These are phyloP conservation scores for Silurus glanis DNA, from an alignment of 2,113 vertebrate species.

Conservation along the genomic window DNA sequence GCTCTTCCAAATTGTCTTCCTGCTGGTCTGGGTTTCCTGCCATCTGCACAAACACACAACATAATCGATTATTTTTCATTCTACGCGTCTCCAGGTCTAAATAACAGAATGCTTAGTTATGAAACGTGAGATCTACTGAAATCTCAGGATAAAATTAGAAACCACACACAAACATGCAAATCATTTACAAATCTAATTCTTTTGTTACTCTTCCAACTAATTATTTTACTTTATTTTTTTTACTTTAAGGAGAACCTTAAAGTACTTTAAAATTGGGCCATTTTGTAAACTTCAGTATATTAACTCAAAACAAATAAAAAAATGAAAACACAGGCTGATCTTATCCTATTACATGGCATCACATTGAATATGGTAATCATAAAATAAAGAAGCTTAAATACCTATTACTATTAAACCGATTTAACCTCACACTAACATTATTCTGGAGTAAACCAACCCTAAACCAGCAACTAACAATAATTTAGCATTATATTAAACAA, in stretches of 20 bases:
- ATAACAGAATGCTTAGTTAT: too few species aligned
- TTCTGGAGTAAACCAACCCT: background rate
- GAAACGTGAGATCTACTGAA: background rate
- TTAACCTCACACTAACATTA: background rate
- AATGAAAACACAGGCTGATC: background rate
- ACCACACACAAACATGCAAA: too few species aligned
- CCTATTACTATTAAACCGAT: background rate
- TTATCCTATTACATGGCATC: background rate
- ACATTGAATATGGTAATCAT: background rate
- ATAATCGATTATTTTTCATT: background rate
- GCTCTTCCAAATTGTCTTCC: conserved; percentile 91
- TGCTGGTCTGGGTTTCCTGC: conserved; percentile 97
- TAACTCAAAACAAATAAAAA: background rate
- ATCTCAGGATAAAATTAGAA: too few species aligned
- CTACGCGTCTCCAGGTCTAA: background rate
- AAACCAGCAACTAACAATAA: background rate
- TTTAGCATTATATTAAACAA: too few species aligned
- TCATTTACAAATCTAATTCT: too few species aligned
- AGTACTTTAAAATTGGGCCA: background rate
- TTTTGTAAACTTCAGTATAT: background rate
- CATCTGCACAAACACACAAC: conserved; percentile 73
- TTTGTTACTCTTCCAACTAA: too few species aligned
- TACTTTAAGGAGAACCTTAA: too few species aligned
- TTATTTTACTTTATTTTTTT: too few species aligned
- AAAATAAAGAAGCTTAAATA: background rate